These are phyloP conservation scores for Malacoraja senta DNA, from an alignment of 2,797 vertebrate genomes.

Conservation along the genomic window DNA sequence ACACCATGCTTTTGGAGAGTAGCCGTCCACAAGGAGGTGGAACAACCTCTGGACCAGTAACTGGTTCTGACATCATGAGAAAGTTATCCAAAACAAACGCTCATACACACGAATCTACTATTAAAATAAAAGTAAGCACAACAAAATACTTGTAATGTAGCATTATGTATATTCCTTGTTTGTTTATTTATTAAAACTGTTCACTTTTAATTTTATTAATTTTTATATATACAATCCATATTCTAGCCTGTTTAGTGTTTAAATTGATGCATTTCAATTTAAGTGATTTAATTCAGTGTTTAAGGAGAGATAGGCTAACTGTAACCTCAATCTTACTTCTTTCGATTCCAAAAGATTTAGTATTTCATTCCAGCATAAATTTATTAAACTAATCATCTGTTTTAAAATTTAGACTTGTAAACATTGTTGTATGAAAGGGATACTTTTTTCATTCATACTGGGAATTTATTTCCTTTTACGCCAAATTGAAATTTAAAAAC, in stretches of 20 bases:
- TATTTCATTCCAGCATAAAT: neutral
- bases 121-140: slow-evolving; percentile 82
- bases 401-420: neutral
- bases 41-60: slow-evolving; percentile 77
- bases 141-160: neutral
- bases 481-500: neutral
- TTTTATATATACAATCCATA: neutral
- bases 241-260: neutral
- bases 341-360: neutral
- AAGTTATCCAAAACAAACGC: slow-evolving; percentile 92
- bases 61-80: slow-evolving; percentile 93
- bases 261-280: neutral
- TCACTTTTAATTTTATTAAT: neutral
- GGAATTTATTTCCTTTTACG: neutral
- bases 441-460: neutral
- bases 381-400: neutral
- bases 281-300: neutral
- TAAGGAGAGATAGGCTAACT: neutral
- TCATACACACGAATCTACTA: slow-evolving; percentile 77
- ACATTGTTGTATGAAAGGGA: neutral
- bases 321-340: neutral
- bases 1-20: slow-evolving; percentile 90
- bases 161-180: neutral
- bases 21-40: slow-evolving; percentile 77
- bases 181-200: neutral